These are phyloP conservation scores for Rallus crepitans DNA, from an alignment of 2,797 vertebrate genomes.

Conservation along the genomic window DNA sequence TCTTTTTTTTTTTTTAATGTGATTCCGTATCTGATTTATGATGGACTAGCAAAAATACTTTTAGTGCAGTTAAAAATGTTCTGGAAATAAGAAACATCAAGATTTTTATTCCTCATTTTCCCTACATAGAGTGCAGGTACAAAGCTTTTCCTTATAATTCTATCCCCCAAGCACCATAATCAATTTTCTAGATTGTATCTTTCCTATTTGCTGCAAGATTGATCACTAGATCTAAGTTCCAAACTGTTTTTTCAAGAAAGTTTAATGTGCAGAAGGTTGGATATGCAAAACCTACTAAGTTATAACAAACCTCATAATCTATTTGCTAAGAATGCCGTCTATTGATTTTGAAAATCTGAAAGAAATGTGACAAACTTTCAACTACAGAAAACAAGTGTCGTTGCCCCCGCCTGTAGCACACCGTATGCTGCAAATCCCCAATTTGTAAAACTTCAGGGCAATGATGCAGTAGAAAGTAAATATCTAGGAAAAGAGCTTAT, in stretches of 20 bases:
- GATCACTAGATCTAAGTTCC: neutral
- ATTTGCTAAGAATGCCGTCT: neutral
- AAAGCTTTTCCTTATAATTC: neutral
- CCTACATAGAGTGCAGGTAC: neutral
- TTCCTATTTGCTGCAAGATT: neutral
- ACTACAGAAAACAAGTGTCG: rapidly evolving
- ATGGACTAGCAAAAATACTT: neutral
- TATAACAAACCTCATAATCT: neutral
- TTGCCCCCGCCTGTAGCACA: neutral
- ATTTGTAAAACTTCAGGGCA: neutral
- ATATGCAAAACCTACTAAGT: neutral
- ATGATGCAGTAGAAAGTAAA: neutral
- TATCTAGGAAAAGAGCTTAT: neutral
- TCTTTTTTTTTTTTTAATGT: neutral
- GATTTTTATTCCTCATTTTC: neutral
- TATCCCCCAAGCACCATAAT: neutral
- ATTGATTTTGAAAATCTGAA: neutral
- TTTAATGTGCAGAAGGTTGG: neutral
- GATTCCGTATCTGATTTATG: neutral
- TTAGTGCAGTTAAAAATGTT: neutral
- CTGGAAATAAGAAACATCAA: neutral
- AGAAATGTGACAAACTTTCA: neutral
- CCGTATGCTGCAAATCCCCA: neutral
- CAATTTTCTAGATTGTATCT: neutral
- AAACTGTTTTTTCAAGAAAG: neutral